These are phyloP conservation scores for Struthio camelus DNA, from an alignment of 2,113 vertebrate genomes.

Conservation along the genomic window DNA sequence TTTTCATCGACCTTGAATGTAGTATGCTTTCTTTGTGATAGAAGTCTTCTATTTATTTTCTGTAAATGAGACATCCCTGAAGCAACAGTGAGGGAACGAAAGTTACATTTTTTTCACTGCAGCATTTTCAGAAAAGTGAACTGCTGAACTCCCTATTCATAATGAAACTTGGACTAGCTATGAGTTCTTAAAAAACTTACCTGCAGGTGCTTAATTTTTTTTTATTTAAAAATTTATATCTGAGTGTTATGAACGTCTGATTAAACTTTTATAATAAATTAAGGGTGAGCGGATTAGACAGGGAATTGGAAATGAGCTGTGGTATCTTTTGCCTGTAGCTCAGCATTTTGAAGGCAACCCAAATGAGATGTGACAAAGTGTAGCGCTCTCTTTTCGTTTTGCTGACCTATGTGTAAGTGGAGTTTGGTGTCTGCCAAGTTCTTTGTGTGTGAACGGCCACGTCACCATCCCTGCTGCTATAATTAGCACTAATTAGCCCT, in stretches of 20 bases:
- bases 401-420: slow-evolving; percentile 8
- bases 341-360: slow-evolving; percentile 58
- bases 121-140: slow-evolving; percentile 32
- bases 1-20: slow-evolving; percentile 20
- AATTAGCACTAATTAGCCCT: slow-evolving; percentile 31
- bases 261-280: slow-evolving; percentile 72
- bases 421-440: slow-evolving; percentile 42
- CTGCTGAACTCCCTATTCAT: neutral
- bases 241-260: slow-evolving; percentile 59
- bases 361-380: slow-evolving; percentile 67
- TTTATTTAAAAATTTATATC: slow-evolving; percentile 61
- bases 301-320: slow-evolving; percentile 58
- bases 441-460: slow-evolving; percentile 25
- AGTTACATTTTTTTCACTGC: slow-evolving; percentile 55
- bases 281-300: slow-evolving; percentile 48
- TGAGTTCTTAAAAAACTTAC: slow-evolving; percentile 42
- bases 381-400: neutral
- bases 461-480: neutral
- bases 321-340: slow-evolving; percentile 64
- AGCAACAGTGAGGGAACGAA: slow-evolving; percentile 39
- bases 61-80: slow-evolving; percentile 55
- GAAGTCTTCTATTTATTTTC: slow-evolving; percentile 57
- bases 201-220: slow-evolving; percentile 50
- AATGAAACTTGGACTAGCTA: neutral
- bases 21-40: neutral